Evolutionary conservation across 2,797 vertebrate genomes (phyloP).

Genomic region (Brachyalestes nurse): DNA sequence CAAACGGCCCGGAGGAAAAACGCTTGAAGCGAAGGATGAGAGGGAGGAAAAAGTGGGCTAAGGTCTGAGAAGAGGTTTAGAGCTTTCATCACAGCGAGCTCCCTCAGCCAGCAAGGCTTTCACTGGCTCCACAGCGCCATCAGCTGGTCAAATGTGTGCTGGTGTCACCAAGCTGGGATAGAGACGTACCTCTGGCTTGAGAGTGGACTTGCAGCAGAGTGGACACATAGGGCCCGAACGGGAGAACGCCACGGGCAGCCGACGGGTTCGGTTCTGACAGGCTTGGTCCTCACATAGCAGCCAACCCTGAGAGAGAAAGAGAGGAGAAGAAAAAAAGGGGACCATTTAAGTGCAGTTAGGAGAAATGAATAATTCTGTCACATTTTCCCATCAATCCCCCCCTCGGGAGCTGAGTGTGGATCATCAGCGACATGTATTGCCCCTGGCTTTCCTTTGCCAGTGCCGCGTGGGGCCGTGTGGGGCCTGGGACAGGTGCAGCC

Average conservation of each 20-base stretch:
- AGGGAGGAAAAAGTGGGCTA: background rate
- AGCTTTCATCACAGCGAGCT: background rate
- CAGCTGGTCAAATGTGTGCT: slow-evolving; percentile 73
- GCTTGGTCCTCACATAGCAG: slow-evolving; percentile 92
- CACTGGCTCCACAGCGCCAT: slow-evolving; percentile 81
- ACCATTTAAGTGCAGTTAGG: background rate
- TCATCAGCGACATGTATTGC: slow-evolving; percentile 13
- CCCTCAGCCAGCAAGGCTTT: slow-evolving; percentile 39
- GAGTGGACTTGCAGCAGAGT: slow-evolving; percentile 84
- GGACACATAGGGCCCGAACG: slow-evolving; percentile 90
- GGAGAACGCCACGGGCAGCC: slow-evolving; percentile 89
- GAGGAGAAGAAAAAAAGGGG: too few species aligned
- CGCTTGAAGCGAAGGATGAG: background rate
- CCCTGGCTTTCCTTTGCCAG: slow-evolving; percentile 22
- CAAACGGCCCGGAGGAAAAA: background rate
- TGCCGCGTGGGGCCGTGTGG: slow-evolving; percentile 60
- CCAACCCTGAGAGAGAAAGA: slow-evolving; percentile 83
- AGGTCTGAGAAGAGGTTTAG: background rate
- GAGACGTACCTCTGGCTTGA: slow-evolving; percentile 85
- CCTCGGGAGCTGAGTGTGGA: slow-evolving; percentile 23
- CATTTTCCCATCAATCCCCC: slow-evolving; percentile 43
- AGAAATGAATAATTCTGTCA: slow-evolving; percentile 39
- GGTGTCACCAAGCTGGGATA: slow-evolving; percentile 10
- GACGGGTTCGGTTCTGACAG: slow-evolving; percentile 88
- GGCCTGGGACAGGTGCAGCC: slow-evolving; percentile 81